Conservation (phyloP, 2,888 invertebrate genomes). For the Patella caerulea region DNA sequence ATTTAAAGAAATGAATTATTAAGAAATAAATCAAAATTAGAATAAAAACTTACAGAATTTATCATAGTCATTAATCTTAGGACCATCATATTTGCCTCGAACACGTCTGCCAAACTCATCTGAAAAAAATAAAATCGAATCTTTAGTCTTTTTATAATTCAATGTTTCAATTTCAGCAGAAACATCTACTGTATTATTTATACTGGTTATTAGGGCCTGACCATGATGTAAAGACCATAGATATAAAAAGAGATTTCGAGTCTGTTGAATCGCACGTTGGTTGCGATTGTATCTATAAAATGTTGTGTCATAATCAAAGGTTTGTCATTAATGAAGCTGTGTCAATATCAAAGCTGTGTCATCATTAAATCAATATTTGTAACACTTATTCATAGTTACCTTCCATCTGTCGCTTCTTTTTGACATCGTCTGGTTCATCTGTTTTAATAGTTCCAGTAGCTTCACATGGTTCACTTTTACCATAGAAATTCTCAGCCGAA, state of each 20-base stretch:
- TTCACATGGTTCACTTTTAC: slow-evolving; percentile 95
- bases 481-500: slow-evolving; percentile 98
- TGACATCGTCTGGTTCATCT: slow-evolving; percentile 56
- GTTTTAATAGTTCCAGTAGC: slow-evolving; percentile 76
- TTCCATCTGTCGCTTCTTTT: slow-evolving; percentile 50
- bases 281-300: too few relatives aligned
- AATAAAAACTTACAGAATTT: slow-evolving; percentile 79
- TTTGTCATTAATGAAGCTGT: too few relatives aligned
- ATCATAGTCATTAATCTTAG: slow-evolving; percentile 93
- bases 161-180: too few relatives aligned
- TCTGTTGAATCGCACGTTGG: too few relatives aligned
- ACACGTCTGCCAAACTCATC: slow-evolving; percentile 79
- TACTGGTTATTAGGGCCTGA: too few relatives aligned
- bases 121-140: slow-evolving; percentile 37
- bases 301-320: too few relatives aligned
- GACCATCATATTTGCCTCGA: slow-evolving; percentile 87
- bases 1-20: neutral
- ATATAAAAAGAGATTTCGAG: too few relatives aligned
- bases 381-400: slow-evolving; percentile 37
- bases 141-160: too few relatives aligned
- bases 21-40: neutral
- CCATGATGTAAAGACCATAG: too few relatives aligned
- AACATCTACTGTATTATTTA: too few relatives aligned
- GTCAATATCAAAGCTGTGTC: too few relatives aligned
- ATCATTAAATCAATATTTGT: too few relatives aligned